Evolutionary conservation across 2,888 invertebrate genomes (phyloP).

Genomic region (Pyrrhia umbra): DNA sequence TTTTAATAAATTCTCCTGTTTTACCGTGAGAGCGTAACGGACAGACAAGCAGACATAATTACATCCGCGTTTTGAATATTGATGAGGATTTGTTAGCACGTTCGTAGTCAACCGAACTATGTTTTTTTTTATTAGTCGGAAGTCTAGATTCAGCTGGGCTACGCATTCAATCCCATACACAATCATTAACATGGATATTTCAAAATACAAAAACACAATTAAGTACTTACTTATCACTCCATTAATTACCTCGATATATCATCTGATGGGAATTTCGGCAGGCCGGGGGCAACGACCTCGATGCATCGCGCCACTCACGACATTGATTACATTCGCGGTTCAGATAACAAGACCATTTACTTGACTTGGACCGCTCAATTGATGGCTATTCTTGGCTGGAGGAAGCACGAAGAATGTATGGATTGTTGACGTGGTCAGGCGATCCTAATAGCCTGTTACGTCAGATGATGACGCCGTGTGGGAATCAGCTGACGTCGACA

Average conservation of each 20-base stretch:
- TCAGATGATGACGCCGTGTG: constrained; percentile 24
- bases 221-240: constrained; percentile 20
- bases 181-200: constrained; percentile 3
- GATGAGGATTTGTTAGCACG: no score
- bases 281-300: constrained; percentile 46
- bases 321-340: constrained; percentile 61
- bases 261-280: constrained; percentile 50
- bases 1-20: no score
- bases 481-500: constrained; percentile 9
- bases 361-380: constrained; percentile 36
- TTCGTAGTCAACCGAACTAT: no score
- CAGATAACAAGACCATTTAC: constrained; percentile 44
- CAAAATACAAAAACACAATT: background rate
- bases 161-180: background rate
- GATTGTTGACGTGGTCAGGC: constrained; percentile 30
- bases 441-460: constrained; percentile 1
- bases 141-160: background rate
- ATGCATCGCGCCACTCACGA: constrained; percentile 54
- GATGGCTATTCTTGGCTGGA: constrained; percentile 27
- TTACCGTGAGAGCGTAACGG: no score
- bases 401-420: constrained; percentile 13
- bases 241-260: constrained; percentile 43
- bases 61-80: no score
- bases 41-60: no score
- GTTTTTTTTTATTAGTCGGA: no score